A percentile compares a stretch with the other conserved stretches of the same genome.
Conservation (phyloP, 1,140 invertebrate genomes). For the Parapsyche elsis region DNA sequence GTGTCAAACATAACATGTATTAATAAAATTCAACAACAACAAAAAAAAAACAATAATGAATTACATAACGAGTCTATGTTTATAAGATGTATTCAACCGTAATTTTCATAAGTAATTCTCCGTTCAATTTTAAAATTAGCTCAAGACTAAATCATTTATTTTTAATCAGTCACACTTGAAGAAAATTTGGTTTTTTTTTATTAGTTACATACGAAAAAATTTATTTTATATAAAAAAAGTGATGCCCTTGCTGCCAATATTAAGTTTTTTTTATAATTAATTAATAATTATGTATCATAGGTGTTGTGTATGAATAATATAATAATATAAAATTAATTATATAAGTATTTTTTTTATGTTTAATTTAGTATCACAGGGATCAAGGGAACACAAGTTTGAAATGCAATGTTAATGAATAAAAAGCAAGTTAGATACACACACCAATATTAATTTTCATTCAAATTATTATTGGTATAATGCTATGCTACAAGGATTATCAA, state of each 20-base stretch:
- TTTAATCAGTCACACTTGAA: constrained; percentile 2
- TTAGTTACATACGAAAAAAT: too few relatives aligned
- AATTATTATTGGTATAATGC: constrained; percentile 25
- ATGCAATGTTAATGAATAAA: constrained; percentile 52
- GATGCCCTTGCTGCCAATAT: too few relatives aligned
- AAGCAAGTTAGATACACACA: constrained; percentile 54
- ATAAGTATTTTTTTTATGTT: constrained; percentile 24
- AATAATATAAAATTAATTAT: not conserved
- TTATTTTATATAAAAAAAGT: too few relatives aligned
- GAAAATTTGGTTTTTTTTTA: too few relatives aligned
- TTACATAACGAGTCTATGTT: too few relatives aligned
- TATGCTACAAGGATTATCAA: constrained; percentile 9
- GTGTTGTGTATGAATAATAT: not conserved
- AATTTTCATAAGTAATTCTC: too few relatives aligned
- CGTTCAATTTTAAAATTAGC: not conserved
- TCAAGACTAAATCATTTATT: not conserved
- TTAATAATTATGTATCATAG: too few relatives aligned
- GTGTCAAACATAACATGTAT: constrained; percentile 35
- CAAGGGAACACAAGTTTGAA: constrained; percentile 54
- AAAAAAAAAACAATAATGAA: too few relatives aligned
- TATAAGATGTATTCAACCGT: too few relatives aligned
- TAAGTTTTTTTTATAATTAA: too few relatives aligned
- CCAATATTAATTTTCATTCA: constrained; percentile 37
- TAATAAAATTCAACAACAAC: constrained; percentile 39
- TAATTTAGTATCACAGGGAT: constrained; percentile 42